These are phyloP conservation scores for Epinephelus moara DNA, from an alignment of 2,113 vertebrate genomes.

Conservation along the genomic window DNA sequence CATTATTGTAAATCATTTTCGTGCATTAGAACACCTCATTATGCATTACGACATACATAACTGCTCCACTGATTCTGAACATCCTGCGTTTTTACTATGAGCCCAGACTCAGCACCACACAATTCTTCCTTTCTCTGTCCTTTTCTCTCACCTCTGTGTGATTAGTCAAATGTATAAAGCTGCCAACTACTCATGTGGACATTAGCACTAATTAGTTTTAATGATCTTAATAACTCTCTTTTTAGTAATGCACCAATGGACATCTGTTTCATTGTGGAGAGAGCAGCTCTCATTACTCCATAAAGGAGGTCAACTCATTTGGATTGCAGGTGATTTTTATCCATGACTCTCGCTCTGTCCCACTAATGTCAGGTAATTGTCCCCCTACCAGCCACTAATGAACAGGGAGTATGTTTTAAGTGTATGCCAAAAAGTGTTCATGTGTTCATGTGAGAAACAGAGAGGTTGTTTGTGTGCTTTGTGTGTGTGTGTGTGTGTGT, in stretches of 20 bases:
- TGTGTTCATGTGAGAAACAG: conserved; percentile 16
- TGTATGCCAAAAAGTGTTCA: conserved; percentile 7
- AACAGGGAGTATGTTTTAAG: conserved; percentile 29
- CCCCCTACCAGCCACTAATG: background rate
- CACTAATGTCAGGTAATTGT: conserved; percentile 49
- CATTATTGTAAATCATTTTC: background rate
- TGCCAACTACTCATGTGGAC: conserved; percentile 33
- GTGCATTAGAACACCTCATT: background rate
- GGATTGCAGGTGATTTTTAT: conserved; percentile 28
- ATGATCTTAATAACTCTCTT: conserved; percentile 51
- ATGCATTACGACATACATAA: background rate
- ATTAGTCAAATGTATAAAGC: conserved; percentile 19
- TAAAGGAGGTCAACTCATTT: conserved; percentile 20
- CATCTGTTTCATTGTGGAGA: conserved; percentile 25
- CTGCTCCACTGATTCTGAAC: background rate
- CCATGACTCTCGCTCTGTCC: background rate
- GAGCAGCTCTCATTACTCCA: conserved; percentile 42
- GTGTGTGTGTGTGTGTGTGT: conserved; percentile 7
- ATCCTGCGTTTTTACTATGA: background rate
- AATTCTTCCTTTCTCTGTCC: background rate
- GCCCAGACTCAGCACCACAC: background rate
- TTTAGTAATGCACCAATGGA: conserved; percentile 37
- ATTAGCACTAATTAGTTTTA: conserved; percentile 52
- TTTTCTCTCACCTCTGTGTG: conserved; percentile 15
- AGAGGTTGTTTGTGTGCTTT: background rate